These are phyloP conservation scores for Agelastica alni DNA, from an alignment of 2,888 invertebrate genomes.

Conservation along the genomic window DNA sequence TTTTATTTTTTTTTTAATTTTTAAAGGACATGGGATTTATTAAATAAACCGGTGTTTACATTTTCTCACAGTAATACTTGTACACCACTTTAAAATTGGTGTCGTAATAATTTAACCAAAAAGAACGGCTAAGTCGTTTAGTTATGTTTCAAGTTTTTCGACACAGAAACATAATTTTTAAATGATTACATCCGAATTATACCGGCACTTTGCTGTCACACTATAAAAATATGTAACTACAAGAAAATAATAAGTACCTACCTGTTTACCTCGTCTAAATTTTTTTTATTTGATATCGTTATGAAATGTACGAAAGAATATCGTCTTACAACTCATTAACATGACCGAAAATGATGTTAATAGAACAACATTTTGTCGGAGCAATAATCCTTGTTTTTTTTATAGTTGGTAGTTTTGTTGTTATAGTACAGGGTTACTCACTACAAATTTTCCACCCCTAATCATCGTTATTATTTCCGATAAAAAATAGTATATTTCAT, in stretches of 20 bases:
- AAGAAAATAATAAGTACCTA: conserved; percentile 25
- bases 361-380: conserved; percentile 7
- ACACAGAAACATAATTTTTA: conserved; percentile 22
- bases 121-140: too few relatives aligned
- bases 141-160: not conserved
- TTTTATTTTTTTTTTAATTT: too few relatives aligned
- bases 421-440: too few relatives aligned
- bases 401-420: not conserved
- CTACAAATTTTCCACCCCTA: too few relatives aligned
- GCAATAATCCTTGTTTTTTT: not conserved
- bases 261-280: conserved; percentile 25
- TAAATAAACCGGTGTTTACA: too few relatives aligned
- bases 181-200: conserved; percentile 18
- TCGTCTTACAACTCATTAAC: conserved; percentile 9
- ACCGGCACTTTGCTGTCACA: conserved; percentile 20
- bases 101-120: too few relatives aligned
- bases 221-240: conserved; percentile 18
- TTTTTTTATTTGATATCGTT: conserved; percentile 11
- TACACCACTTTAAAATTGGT: too few relatives aligned
- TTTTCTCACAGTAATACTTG: too few relatives aligned
- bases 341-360: conserved; percentile 10
- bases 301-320: conserved; percentile 3
- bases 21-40: too few relatives aligned
- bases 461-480: too few relatives aligned
- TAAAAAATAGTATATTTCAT: too few relatives aligned